Percentiles rank a stretch among this genome's conserved stretches.
Conservation (phyloP, 2,888 invertebrate species). For the Ormyrus thymus region DNA sequence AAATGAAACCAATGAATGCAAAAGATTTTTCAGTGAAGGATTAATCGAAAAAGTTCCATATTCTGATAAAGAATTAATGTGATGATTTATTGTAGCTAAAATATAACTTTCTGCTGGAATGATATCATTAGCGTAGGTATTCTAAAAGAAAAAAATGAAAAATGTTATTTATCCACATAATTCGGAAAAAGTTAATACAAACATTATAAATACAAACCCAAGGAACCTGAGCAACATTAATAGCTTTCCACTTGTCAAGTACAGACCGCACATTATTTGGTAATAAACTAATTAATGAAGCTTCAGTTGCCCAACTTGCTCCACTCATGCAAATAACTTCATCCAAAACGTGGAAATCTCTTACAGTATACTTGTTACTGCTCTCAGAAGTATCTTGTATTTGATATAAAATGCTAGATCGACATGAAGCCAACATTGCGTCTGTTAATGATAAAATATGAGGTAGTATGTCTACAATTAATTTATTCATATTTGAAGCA, state of each 20-base stretch:
- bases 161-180: slow-evolving; percentile 6
- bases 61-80: slow-evolving; percentile 81
- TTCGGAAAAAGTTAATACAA: not conserved
- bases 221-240: slow-evolving; percentile 78
- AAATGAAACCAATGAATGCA: slow-evolving; percentile 81
- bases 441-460: slow-evolving; percentile 82
- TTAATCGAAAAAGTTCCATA: slow-evolving; percentile 79
- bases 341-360: slow-evolving; percentile 75
- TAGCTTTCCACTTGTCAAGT: slow-evolving; percentile 80
- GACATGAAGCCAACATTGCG: slow-evolving; percentile 77
- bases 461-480: slow-evolving; percentile 81
- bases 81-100: slow-evolving; percentile 83
- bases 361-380: slow-evolving; percentile 74
- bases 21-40: slow-evolving; percentile 80
- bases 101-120: slow-evolving; percentile 90
- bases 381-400: slow-evolving; percentile 71
- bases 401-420: slow-evolving; percentile 75
- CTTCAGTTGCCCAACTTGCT: slow-evolving; percentile 76
- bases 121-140: slow-evolving; percentile 84
- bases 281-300: slow-evolving; percentile 76
- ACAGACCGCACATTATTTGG: slow-evolving; percentile 78
- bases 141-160: slow-evolving; percentile 74
- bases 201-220: slow-evolving; percentile 74
- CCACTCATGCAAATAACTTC: slow-evolving; percentile 65
- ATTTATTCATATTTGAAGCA: slow-evolving; percentile 66